phyloP scores from a whole-genome alignment of 2,888 invertebrate genomes.

The Thyatira batis region DNA sequence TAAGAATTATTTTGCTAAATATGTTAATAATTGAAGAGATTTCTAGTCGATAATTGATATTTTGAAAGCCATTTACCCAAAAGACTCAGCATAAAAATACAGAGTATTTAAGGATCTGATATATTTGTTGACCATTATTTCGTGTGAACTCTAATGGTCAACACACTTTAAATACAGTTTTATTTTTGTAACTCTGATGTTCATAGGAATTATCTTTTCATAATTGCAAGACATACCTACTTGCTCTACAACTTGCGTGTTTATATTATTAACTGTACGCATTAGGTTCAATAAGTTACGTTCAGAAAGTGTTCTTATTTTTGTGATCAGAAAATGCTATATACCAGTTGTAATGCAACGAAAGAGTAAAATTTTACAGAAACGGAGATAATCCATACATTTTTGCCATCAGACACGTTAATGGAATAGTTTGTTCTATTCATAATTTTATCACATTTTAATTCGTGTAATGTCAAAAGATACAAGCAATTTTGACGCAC shows the following conservation, averaged over 20 bases:
- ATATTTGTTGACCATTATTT: constrained; percentile 8
- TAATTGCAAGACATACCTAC: neutral
- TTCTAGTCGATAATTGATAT: constrained; percentile 33
- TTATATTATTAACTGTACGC: neutral
- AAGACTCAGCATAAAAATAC: constrained; percentile 23
- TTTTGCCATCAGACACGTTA: neutral
- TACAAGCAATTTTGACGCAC: neutral
- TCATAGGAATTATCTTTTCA: neutral
- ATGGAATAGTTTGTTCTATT: neutral
- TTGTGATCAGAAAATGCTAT: constrained; percentile 20
- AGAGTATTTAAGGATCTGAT: constrained; percentile 33
- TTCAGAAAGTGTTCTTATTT: constrained; percentile 60
- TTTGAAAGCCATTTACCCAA: constrained; percentile 19
- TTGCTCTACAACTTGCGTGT: no score
- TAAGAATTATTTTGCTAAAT: constrained; percentile 27
- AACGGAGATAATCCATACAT: no score
- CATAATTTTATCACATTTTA: no score
- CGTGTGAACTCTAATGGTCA: neutral
- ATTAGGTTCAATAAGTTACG: constrained; percentile 4
- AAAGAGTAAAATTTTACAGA: no score
- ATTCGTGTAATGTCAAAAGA: neutral
- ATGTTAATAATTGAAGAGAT: constrained; percentile 26
- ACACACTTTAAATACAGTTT: neutral
- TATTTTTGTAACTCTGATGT: neutral
- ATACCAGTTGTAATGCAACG: neutral